phyloP scores from a whole-genome alignment of 2,113 vertebrate species.

The Pterophyllum scalare region DNA sequence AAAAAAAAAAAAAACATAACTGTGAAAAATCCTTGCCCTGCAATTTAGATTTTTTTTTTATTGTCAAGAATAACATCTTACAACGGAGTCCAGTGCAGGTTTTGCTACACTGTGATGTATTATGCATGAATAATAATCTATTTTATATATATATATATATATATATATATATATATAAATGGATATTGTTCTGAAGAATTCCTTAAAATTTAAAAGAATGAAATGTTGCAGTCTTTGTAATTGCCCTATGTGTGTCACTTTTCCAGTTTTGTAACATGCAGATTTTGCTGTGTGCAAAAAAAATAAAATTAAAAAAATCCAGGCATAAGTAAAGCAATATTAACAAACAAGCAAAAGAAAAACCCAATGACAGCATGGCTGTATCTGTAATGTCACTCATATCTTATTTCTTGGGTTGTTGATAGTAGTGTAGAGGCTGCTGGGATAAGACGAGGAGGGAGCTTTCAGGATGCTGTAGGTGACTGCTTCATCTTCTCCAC shows the following conservation, averaged over 20 bases:
- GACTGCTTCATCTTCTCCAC: neutral
- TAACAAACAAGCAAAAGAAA: no score
- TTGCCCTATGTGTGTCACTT: neutral
- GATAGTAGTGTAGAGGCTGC: neutral
- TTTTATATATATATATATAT: no score
- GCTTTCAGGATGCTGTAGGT: constrained; percentile 22
- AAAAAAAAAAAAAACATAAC: no score
- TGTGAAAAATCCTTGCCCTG: neutral
- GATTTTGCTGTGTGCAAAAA: neutral
- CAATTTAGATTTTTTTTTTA: neutral
- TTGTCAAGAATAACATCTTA: neutral
- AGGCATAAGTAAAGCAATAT: no score
- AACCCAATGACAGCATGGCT: neutral
- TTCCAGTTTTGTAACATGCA: neutral
- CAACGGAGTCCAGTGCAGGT: neutral
- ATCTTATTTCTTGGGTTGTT: neutral
- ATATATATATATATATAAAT: no score
- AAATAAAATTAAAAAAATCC: no score
- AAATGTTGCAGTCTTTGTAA: neutral
- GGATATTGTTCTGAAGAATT: no score
- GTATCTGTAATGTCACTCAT: neutral
- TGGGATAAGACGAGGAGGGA: neutral
- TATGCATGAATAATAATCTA: no score
- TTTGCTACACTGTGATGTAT: neutral
- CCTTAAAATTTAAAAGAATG: neutral